phyloP scores from a whole-genome alignment of 2,888 invertebrate genomes.

The Aphodius granarius region DNA sequence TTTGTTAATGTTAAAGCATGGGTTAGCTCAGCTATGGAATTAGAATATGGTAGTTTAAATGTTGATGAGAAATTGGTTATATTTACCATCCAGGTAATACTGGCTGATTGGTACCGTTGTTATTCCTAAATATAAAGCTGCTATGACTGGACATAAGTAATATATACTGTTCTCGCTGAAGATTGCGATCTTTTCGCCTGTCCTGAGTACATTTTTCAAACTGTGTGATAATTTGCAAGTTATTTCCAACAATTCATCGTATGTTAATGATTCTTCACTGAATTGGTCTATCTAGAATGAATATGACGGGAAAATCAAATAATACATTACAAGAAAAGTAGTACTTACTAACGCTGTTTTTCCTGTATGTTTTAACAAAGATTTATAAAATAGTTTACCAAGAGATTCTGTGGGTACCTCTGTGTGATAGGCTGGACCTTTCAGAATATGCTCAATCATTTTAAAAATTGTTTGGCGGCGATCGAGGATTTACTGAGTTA shows the following conservation, averaged over 20 bases:
- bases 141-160: slow-evolving; percentile 38
- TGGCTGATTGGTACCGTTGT: slow-evolving; percentile 37
- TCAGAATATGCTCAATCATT: no score
- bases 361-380: slow-evolving; percentile 11
- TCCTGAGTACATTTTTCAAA: slow-evolving; percentile 29
- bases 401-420: slow-evolving; percentile 16
- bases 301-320: not conserved
- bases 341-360: slow-evolving; percentile 20
- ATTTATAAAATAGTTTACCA: slow-evolving; percentile 10
- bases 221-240: slow-evolving; percentile 37
- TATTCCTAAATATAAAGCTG: slow-evolving; percentile 36
- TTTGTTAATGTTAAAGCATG: slow-evolving; percentile 66
- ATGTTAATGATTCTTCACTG: slow-evolving; percentile 33
- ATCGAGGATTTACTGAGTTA: no score
- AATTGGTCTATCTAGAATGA: slow-evolving; percentile 38
- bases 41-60: not conserved
- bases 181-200: slow-evolving; percentile 33
- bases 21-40: slow-evolving; percentile 29
- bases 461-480: no score
- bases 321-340: no score
- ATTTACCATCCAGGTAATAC: slow-evolving; percentile 32
- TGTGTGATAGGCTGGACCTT: slow-evolving; percentile 12
- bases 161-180: slow-evolving; percentile 39
- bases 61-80: not conserved
- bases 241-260: slow-evolving; percentile 32